These are phyloP conservation scores for Pammene aurita DNA, from an alignment of 2,888 invertebrate species.

Conservation along the genomic window DNA sequence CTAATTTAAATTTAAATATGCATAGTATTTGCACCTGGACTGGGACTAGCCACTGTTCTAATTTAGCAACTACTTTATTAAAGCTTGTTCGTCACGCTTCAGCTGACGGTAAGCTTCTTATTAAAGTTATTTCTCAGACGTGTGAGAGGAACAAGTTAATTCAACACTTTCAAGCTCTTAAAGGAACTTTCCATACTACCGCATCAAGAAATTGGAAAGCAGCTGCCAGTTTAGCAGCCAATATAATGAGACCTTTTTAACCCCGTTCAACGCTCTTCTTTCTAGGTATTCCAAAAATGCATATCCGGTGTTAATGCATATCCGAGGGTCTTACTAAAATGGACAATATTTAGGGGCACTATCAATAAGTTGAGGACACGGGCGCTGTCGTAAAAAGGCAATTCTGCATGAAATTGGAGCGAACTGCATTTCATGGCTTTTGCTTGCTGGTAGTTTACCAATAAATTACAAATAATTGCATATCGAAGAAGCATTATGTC, in stretches of 20 bases:
- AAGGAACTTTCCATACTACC: constrained; percentile 40
- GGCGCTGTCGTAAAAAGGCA: constrained; percentile 58
- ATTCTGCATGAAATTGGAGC: constrained; percentile 58
- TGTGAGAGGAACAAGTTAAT: no score
- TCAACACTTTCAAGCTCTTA: constrained; percentile 34
- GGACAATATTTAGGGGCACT: constrained; percentile 29
- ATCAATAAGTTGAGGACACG: constrained; percentile 38
- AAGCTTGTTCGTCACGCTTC: no score
- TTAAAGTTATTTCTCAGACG: constrained; percentile 29
- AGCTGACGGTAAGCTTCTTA: no score
- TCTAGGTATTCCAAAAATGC: constrained; percentile 21
- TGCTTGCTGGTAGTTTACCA: constrained; percentile 53
- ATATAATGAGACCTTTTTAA: constrained; percentile 27
- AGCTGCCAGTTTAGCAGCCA: constrained; percentile 33
- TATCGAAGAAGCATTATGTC: no score
- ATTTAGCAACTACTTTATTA: no score
- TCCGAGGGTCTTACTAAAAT: constrained; percentile 22
- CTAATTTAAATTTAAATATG: constrained; percentile 9
- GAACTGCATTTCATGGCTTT: constrained; percentile 55
- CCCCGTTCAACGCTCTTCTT: constrained; percentile 11
- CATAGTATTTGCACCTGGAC: not conserved
- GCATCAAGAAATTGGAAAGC: constrained; percentile 41
- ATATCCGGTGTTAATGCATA: constrained; percentile 28
- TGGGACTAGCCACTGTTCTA: no score
- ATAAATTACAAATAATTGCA: constrained; percentile 49